Conservation (phyloP, 2,113 vertebrate genomes). For the Phodopus roborovskii region DNA sequence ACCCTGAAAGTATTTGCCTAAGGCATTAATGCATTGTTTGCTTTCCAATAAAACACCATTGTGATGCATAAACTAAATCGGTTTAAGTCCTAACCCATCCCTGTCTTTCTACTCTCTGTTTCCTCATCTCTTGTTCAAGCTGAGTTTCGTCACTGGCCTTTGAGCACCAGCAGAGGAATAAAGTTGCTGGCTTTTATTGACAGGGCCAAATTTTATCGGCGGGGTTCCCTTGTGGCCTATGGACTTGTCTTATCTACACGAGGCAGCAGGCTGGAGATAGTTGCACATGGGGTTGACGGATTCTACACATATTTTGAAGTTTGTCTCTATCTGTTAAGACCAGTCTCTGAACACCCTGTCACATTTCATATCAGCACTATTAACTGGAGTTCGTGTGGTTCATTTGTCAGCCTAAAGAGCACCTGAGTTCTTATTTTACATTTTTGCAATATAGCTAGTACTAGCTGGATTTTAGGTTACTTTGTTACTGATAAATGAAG, state of each 20-base stretch:
- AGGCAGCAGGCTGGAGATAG: constrained; percentile 63
- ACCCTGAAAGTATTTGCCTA: neutral
- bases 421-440: constrained; percentile 50
- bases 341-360: constrained; percentile 71
- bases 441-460: constrained; percentile 17
- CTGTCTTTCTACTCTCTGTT: neutral
- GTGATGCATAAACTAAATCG: neutral
- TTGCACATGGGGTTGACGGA: constrained; percentile 36
- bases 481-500: too few relatives aligned
- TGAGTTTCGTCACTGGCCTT: fast-evolving
- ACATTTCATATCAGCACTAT: constrained; percentile 72
- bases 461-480: neutral
- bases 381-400: constrained; percentile 66
- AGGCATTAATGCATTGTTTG: neutral
- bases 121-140: neutral
- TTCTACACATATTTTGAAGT: constrained; percentile 71
- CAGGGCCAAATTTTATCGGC: neutral
- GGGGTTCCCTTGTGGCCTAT: neutral
- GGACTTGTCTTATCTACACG: constrained; percentile 49
- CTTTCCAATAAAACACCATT: constrained; percentile 42
- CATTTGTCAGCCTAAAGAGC: constrained; percentile 67
- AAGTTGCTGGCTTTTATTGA: neutral
- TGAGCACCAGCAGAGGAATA: neutral
- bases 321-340: constrained; percentile 66
- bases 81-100: neutral